Evolutionary conservation across 1,140 invertebrate species (phyloP), one percentile per base, ranked within the genome.

Genomic region (Heliconius nattereri): DNA sequence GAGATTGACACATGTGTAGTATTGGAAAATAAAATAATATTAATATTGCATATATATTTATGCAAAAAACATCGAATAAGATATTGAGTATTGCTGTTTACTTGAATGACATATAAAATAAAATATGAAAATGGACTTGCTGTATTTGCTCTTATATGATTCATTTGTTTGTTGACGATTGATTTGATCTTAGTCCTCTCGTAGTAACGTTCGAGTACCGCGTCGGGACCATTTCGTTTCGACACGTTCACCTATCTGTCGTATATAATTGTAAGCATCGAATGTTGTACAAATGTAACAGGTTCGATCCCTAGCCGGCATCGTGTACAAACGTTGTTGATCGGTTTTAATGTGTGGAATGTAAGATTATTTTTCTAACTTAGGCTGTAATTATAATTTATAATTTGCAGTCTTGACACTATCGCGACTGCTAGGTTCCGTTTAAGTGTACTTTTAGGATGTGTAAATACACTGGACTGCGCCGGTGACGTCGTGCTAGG

Each of bases 381-480:
- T 91, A 89, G 87, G 78, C 89, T 85, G 85, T 89, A 90, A 87
- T 86, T 71, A 72, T 57, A 66, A 66, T 82, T 79, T 88, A 86
- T 89, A 86, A 86, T 90, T 87, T 86, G 87, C 86, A 89, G 89
- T 90, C 86, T 52, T 85, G 84, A 78, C 86, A 88, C 88, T 90
- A 90, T 89, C 85, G 87, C 89, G 85, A 86, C 91, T 91, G 80
- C 86, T 88, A 88, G 85, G 81, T 84, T 90, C 74, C 86, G 83
- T 84, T 45, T 92, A 92, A 89, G 89, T 86, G 90, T 92, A 92
- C 78, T 88, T 84, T 90, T 90, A 93, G 89, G 85, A 86, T 86
- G 88, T 94, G 91, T 92, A 92, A 90, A 92, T 92, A 92, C 91
- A 92, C 92, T 89, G 89, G 84, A 89, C 78, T 86, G 86, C 86